phyloP scores from a whole-genome alignment of 2,113 vertebrate species.

The Ginglymostoma cirratum region DNA sequence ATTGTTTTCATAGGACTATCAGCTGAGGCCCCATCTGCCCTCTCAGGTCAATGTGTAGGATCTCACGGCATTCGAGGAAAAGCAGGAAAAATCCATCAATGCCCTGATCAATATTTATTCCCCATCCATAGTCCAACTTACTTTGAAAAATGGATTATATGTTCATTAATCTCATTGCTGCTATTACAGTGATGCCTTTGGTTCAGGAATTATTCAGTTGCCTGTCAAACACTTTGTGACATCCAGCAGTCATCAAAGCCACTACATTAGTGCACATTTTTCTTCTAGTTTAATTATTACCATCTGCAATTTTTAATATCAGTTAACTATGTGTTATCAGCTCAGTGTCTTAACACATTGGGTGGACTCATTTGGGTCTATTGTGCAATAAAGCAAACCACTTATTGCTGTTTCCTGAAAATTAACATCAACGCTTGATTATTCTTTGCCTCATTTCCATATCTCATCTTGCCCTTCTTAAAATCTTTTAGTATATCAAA shows the following conservation, averaged over 20 bases:
- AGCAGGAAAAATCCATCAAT: background rate
- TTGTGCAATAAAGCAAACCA: background rate
- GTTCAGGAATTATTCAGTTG: background rate
- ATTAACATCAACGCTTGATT: background rate
- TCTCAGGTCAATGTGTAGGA: background rate
- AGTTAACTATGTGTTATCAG: background rate
- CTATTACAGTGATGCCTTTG: background rate
- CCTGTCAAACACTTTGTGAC: background rate
- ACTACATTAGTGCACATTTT: background rate
- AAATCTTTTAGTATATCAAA: background rate
- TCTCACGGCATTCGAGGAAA: background rate
- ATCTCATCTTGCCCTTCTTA: background rate
- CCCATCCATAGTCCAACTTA: background rate
- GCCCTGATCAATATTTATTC: background rate
- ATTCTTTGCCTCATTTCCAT: background rate
- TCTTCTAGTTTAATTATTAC: background rate
- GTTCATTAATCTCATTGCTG: background rate
- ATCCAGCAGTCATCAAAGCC: background rate
- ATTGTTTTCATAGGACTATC: background rate
- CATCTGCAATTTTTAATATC: background rate
- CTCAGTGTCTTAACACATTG: background rate
- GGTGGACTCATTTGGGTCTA: background rate
- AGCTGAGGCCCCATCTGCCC: background rate
- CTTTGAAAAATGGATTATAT: background rate
- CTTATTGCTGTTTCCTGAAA: background rate